These are phyloP conservation scores for Tricholaema leucomelas DNA, from an alignment of 2,113 vertebrate species.

Conservation along the genomic window DNA sequence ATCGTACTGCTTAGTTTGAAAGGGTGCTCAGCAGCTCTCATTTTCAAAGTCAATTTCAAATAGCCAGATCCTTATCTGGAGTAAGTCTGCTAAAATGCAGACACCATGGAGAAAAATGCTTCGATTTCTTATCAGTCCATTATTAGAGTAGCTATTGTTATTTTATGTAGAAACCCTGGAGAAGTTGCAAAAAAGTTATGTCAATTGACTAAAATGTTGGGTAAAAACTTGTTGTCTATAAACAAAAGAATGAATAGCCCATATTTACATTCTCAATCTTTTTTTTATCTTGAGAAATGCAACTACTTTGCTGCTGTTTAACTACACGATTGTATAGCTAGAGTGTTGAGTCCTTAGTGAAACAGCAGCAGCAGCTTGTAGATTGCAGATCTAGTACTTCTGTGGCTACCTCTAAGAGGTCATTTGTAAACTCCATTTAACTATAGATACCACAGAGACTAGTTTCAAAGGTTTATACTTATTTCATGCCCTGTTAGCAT, in stretches of 20 bases:
- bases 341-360: background rate
- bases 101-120: background rate
- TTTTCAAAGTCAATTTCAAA: background rate
- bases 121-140: background rate
- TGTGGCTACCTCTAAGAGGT: background rate
- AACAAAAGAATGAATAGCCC: background rate
- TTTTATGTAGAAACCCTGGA: background rate
- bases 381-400: background rate
- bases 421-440: slow-evolving; percentile 12
- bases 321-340: background rate
- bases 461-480: background rate
- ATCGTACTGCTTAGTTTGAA: background rate
- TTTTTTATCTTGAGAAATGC: background rate
- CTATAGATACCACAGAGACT: background rate
- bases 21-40: background rate
- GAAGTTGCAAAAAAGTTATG: background rate
- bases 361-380: background rate
- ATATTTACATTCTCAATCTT: background rate
- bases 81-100: background rate
- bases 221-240: background rate
- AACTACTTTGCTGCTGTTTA: background rate
- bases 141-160: background rate
- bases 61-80: background rate
- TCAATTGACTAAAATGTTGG: background rate
- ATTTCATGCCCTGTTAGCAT: background rate